phyloP scores from a whole-genome alignment of 2,797 vertebrate genomes.

The Chaunax sp. region DNA sequence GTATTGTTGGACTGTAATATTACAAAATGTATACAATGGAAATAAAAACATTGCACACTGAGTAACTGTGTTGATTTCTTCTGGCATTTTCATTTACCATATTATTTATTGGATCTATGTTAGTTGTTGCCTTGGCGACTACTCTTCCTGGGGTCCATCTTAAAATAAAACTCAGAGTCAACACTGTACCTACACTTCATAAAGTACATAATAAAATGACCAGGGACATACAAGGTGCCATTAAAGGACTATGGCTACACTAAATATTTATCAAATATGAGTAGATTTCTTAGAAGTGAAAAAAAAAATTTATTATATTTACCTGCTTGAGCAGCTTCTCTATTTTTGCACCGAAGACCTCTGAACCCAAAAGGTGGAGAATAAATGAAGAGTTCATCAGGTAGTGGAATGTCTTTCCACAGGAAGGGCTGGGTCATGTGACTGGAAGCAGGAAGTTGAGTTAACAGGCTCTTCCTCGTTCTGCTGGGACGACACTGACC shows the following conservation, averaged over 20 bases:
- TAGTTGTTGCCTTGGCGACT: too few species aligned
- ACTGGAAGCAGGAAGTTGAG: constrained; percentile 73
- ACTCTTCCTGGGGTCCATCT: too few species aligned
- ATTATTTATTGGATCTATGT: too few species aligned
- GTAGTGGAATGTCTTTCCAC: constrained; percentile 63
- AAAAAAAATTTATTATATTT: not conserved
- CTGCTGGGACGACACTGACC: constrained; percentile 81
- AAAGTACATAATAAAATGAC: too few species aligned
- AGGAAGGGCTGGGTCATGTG: constrained; percentile 82
- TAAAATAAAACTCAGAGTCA: too few species aligned
- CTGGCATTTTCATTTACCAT: too few species aligned
- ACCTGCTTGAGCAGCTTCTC: constrained; percentile 84
- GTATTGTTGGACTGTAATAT: not conserved
- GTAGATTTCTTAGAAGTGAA: too few species aligned
- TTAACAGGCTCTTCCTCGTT: constrained; percentile 75
- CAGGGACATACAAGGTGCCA: too few species aligned
- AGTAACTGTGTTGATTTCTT: not conserved
- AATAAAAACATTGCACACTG: not conserved
- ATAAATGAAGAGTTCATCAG: constrained; percentile 82
- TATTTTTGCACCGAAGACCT: constrained; percentile 77
- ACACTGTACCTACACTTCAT: too few species aligned
- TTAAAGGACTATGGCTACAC: too few species aligned
- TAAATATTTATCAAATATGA: too few species aligned
- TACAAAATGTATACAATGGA: not conserved
- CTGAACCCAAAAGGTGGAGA: constrained; percentile 91